A percentile compares a stretch with the other conserved stretches of the same genome.
Conservation (phyloP, 2,113 vertebrate genomes). For the Reinhardtius hippoglossoides region DNA sequence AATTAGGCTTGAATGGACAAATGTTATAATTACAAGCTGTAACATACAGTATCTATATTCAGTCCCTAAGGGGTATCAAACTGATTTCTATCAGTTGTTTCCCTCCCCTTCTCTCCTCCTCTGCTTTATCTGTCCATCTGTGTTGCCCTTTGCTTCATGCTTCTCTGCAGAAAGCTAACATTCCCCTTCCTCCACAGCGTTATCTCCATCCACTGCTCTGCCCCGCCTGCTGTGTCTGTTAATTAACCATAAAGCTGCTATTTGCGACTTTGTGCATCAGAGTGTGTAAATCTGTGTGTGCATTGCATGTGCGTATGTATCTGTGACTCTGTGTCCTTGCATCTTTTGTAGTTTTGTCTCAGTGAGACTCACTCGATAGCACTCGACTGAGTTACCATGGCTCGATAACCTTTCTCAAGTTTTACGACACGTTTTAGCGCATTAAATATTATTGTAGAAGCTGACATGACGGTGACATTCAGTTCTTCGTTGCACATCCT, state of each 20-base stretch:
- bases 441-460: neutral
- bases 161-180: slow-evolving; percentile 15
- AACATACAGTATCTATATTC: neutral
- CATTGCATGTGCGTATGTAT: neutral
- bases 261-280: slow-evolving; percentile 3
- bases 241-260: slow-evolving; percentile 53
- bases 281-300: neutral
- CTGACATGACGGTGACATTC: neutral
- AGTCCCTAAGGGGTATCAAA: slow-evolving; percentile 15
- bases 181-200: slow-evolving; percentile 31
- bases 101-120: slow-evolving; percentile 24
- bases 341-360: neutral
- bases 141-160: slow-evolving; percentile 54
- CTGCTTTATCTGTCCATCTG: slow-evolving; percentile 46
- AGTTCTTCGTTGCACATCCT: neutral
- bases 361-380: neutral
- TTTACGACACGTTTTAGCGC: slow-evolving; percentile 5
- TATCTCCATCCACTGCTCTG: slow-evolving; percentile 42
- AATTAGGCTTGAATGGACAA: too few species aligned
- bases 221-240: slow-evolving; percentile 51
- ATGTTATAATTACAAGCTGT: too few species aligned
- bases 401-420: neutral
- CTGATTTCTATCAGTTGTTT: slow-evolving; percentile 23
- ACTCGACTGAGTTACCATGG: neutral
- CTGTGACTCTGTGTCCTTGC: neutral